Evolutionary conservation across 2,797 vertebrate genomes (phyloP), one percentile per base, ranked within the genome.

Genomic region (Acrossocheilus wenchowensis): DNA sequence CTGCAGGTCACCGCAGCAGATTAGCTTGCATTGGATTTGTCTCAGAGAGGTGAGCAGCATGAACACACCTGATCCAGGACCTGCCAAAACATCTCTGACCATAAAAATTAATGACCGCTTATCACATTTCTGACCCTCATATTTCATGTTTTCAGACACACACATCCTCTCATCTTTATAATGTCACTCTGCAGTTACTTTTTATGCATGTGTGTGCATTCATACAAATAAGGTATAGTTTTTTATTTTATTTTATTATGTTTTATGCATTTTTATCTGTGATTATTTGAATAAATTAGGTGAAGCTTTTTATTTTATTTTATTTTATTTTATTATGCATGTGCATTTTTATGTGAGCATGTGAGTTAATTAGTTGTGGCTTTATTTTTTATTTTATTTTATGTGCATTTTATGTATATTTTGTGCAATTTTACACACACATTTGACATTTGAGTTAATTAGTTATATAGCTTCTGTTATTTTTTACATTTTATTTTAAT

Each of bases 1-100:
- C 81, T 83, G 54, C 30, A 82, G 79, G 79, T 81, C 86, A 83
- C 36, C n/a, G 9, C 34, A 41, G 66, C 8, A 54, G 66, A 71
- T 69, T 36, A 52, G 64, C 41, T 15, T 73, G 23, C 21, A n/a
- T 1, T 73, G 21, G 34, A 36, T 39, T 57, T 10, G 8, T 8
- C 6, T 60, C n/a, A 9, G 26, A 82, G 26, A 83, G 39, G 10
- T 45, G 62, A 66, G 26, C 14, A 34, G 26, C 62, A 3, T 14
- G 6, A 62, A 2, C 9, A 12, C 34, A 57, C 6, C 52, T 74
- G 69, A 73, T 73, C 17, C 39, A 34, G 36, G 43, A 74, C 52
- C 50, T 43, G 23, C 50, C 23, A 43, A 26, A 39, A 21, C n/a
- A 82, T 71, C 48, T 54, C 14, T 6, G 26, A 69, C 19, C 6